Conservation (phyloP, 2,888 invertebrate genomes). For the Netelia fuscicornis region DNA sequence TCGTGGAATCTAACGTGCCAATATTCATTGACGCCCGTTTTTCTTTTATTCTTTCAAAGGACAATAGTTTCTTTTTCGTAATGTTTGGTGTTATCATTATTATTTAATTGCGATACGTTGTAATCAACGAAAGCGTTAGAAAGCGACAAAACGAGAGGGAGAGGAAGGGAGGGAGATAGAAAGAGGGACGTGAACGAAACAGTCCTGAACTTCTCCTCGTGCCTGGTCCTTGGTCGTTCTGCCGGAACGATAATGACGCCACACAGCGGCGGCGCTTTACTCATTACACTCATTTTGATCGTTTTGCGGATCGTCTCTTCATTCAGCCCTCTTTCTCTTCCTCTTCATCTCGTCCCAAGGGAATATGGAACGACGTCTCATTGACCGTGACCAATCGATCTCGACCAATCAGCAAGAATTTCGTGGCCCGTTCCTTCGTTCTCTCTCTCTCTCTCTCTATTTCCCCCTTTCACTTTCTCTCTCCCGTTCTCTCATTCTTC, state of each 20-base stretch:
- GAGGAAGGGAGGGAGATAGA: neutral
- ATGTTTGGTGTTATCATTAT: neutral
- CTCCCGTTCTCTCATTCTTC: neutral
- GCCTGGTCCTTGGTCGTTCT: neutral
- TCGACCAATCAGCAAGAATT: slow-evolving; percentile 66
- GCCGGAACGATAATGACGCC: slow-evolving; percentile 62
- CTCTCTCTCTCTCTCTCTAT: neutral
- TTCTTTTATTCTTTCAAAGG: neutral
- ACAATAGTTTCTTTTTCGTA: neutral
- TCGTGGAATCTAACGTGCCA: slow-evolving; percentile 1
- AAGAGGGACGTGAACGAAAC: neutral
- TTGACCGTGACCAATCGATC: slow-evolving; percentile 69
- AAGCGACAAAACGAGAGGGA: neutral
- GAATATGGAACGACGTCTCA: slow-evolving; percentile 57
- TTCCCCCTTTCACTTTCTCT: neutral
- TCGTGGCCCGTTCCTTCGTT: slow-evolving; percentile 49
- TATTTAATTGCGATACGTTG: slow-evolving; percentile 1
- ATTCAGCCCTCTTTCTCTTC: neutral
- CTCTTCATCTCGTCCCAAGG: slow-evolving; percentile 9
- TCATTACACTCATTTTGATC: slow-evolving; percentile 67
- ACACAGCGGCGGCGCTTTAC: slow-evolving; percentile 59
- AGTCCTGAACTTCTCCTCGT: neutral
- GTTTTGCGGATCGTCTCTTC: slow-evolving; percentile 66
- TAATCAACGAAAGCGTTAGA: slow-evolving; percentile 14
- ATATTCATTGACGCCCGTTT: neutral